Evolutionary conservation across 2,888 invertebrate genomes (phyloP).

Genomic region (Monochamus alternatus): DNA sequence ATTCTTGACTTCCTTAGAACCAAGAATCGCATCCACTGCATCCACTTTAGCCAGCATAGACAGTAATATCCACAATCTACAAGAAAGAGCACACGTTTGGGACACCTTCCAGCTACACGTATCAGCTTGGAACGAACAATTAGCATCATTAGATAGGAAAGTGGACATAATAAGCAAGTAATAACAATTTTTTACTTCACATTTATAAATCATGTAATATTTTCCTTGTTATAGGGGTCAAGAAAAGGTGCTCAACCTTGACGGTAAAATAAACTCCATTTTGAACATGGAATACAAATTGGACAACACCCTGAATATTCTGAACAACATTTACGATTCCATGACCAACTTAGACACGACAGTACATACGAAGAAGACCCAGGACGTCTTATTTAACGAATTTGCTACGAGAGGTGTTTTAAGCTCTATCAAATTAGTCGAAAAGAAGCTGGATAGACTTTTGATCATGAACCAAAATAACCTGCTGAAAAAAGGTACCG

Average conservation of each 20-base stretch:
- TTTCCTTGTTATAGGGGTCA: conserved; percentile 63
- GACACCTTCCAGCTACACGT: conserved; percentile 73
- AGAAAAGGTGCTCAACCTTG: conserved; percentile 67
- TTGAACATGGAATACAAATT: conserved; percentile 64
- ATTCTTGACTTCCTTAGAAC: conserved; percentile 69
- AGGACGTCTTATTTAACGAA: conserved; percentile 65
- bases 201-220: not conserved
- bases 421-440: conserved; percentile 67
- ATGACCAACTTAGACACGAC: conserved; percentile 41
- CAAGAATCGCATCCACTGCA: conserved; percentile 68
- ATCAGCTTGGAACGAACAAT: conserved; percentile 73
- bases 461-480: conserved; percentile 51
- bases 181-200: conserved; percentile 34
- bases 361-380: conserved; percentile 43
- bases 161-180: conserved; percentile 72
- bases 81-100: conserved; percentile 73
- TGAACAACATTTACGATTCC: conserved; percentile 51
- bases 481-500: conserved; percentile 49
- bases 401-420: conserved; percentile 69
- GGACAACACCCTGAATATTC: conserved; percentile 54
- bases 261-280: conserved; percentile 65
- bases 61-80: conserved; percentile 70
- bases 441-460: conserved; percentile 66
- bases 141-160: conserved; percentile 72
- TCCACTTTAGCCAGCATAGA: conserved; percentile 69